A percentile compares a stretch with the other conserved stretches of the same genome.
Conservation (phyloP, 2,888 invertebrate species). For the Pterostichus madidus region DNA sequence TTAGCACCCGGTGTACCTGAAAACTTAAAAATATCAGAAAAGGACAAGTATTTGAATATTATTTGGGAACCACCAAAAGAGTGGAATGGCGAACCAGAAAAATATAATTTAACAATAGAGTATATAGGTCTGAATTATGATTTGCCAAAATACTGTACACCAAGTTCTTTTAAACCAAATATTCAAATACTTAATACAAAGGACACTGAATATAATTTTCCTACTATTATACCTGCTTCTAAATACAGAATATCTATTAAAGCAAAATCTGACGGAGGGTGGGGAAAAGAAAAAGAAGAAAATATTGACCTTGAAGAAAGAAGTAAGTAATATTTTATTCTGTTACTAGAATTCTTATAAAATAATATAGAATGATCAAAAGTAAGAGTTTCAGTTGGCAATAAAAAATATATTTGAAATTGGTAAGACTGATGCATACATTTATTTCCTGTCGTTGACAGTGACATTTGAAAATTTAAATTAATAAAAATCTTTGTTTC, state of each 20-base stretch:
- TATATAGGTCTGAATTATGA: conserved; percentile 26
- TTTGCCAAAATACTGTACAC: conserved; percentile 13
- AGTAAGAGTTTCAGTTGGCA: too few relatives aligned
- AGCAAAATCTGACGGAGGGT: conserved; percentile 47
- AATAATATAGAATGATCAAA: too few relatives aligned
- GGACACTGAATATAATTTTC: not conserved
- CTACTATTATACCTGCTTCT: not conserved
- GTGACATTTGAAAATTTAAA: too few relatives aligned
- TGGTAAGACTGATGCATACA: too few relatives aligned
- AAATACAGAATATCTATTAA: conserved; percentile 32
- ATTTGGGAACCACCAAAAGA: conserved; percentile 10
- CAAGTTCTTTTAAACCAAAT: not conserved
- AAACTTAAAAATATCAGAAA: not conserved
- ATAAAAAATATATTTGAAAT: too few relatives aligned
- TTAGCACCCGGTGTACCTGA: conserved; percentile 40
- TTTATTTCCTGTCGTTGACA: too few relatives aligned
- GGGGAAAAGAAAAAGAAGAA: not conserved
- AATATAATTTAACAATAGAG: conserved; percentile 26
- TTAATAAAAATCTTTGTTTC: too few relatives aligned
- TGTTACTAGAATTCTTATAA: too few relatives aligned
- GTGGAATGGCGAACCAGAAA: conserved; percentile 52
- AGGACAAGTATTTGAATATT: conserved; percentile 9
- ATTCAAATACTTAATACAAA: not conserved
- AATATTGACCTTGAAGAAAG: not conserved
- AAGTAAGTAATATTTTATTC: conserved; percentile 15